Evolutionary conservation across 1,140 invertebrate species (phyloP), one percentile per base, ranked within the genome.

Genomic region (Drosophila santomea): DNA sequence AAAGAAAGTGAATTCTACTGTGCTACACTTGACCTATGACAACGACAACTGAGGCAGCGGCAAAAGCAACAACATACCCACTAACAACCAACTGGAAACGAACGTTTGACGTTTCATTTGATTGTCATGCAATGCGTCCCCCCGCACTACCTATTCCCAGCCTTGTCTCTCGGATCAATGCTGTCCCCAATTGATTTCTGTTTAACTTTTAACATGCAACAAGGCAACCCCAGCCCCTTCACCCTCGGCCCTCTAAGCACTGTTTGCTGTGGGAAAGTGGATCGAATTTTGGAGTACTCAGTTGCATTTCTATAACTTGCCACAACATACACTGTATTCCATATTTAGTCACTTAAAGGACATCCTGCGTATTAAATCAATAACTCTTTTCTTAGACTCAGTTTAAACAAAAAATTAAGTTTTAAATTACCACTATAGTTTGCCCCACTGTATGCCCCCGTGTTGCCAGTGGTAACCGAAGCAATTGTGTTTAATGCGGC

Each of bases 1-100:
- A 89, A 80, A 84, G 84, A 89, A 89, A 89, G 84, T 89, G 84
- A 89, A 89, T 89, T 89, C 84, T 89, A 89, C 84, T 89, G 67
- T 83, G 84, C 84, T 84, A 88, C 84, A 89, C 84, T 89, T 89
- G 84, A 89, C 84, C 84, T 89, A 88, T 89, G 84, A 84, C 84
- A 88, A 89, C 64, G 51, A 15, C 58, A 69, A 52, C 58, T 45
- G 43, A 20, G 56, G 56, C 66, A 44, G 43, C 52, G 38, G 51
- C 74, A 60, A 45, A 17, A 45, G 56, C 48, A 51, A 51, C 48
- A 51, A 11, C 48, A n/a, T n/a, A n/a, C 48, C 15, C 32, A 51
- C 48, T 51, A 35, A 25, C 7, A 51, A 67, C 32, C 4, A 58
- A 74, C 67, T 71, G 50, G 43, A 48, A 76, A 48, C 74, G 39